Evolutionary conservation across 2,888 invertebrate genomes (phyloP).

Genomic region (Drosophila testacea): DNA sequence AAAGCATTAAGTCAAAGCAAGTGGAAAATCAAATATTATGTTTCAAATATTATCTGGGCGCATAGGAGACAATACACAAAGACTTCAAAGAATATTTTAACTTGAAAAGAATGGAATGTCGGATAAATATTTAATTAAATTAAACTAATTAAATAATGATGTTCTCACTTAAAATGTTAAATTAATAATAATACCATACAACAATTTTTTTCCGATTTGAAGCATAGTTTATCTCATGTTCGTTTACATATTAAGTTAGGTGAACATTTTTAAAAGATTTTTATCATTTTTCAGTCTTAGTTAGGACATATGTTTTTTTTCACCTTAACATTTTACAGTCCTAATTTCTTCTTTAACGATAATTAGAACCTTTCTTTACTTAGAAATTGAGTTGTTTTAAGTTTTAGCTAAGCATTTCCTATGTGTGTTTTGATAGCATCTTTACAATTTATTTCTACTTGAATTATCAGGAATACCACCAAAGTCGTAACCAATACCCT

Average conservation of each 20-base stretch:
- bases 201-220: no score
- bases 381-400: slow-evolving; percentile 5
- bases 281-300: no score
- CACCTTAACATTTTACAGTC: not conserved
- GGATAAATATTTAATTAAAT: no score
- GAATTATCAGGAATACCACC: slow-evolving; percentile 22
- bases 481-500: slow-evolving; percentile 8
- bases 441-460: slow-evolving; percentile 4
- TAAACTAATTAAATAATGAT: no score
- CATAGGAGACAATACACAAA: not conserved
- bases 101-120: not conserved
- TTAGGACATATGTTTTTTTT: not conserved
- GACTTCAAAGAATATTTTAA: not conserved
- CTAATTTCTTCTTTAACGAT: not conserved
- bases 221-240: no score
- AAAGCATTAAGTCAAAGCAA: slow-evolving; percentile 47
- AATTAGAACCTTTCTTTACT: not conserved
- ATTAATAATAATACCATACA: no score
- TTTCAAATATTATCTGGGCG: slow-evolving; percentile 6
- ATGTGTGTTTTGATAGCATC: slow-evolving; percentile 11
- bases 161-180: no score
- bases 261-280: no score
- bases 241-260: no score
- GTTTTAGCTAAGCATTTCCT: slow-evolving; percentile 13
- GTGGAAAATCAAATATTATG: slow-evolving; percentile 62